These are phyloP conservation scores for Tenthredo distinguenda DNA, from an alignment of 2,888 invertebrate species.

Conservation along the genomic window DNA sequence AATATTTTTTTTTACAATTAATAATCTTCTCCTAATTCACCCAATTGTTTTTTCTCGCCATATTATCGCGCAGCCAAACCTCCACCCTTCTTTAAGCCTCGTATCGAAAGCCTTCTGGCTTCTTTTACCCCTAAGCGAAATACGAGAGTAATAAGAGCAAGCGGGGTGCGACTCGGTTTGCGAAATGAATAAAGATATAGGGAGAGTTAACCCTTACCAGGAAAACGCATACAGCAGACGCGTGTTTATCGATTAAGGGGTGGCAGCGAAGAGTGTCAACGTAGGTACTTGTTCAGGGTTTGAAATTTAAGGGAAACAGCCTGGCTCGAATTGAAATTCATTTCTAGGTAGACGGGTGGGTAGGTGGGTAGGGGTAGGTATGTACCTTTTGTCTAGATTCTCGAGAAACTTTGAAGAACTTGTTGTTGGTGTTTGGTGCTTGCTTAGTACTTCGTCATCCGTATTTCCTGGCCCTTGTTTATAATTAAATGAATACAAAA, in stretches of 20 bases:
- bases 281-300: neutral
- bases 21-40: neutral
- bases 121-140: neutral
- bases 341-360: neutral
- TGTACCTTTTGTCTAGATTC: conserved; percentile 31
- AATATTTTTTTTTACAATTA: neutral
- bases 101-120: neutral
- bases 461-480: conserved; percentile 24
- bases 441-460: conserved; percentile 22
- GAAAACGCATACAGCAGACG: conserved; percentile 33
- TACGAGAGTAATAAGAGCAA: conserved; percentile 12
- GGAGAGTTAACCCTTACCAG: conserved; percentile 48
- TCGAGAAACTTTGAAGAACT: conserved; percentile 34
- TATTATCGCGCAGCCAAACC: neutral
- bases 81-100: neutral
- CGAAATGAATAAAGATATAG: conserved; percentile 52
- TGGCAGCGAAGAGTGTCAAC: conserved; percentile 37
- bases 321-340: conserved; percentile 6
- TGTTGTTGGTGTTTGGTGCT: conserved; percentile 36
- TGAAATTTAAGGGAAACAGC: neutral
- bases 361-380: neutral
- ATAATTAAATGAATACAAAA: conserved; percentile 37
- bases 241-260: conserved; percentile 34
- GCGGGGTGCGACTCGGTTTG: conserved; percentile 27
- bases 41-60: neutral